Percentiles rank a stretch among this genome's conserved stretches.
Conservation (phyloP, 1,140 invertebrate genomes). For the Leptinotarsa defecta region DNA sequence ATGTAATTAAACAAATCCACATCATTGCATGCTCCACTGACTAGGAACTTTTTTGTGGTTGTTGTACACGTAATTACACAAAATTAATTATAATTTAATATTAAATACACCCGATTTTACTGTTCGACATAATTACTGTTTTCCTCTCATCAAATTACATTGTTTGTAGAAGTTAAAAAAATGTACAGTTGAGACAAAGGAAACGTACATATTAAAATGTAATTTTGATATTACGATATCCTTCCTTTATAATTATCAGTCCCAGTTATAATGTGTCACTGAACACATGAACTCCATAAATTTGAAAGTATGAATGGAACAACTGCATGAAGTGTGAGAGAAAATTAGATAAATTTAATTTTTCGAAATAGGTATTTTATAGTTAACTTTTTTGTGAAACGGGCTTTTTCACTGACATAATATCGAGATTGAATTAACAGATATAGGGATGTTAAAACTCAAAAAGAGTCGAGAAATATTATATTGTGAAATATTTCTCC, state of each 20-base stretch:
- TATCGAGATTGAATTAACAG: too few relatives aligned
- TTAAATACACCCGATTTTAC: constrained; percentile 32
- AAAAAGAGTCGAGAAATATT: too few relatives aligned
- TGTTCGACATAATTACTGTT: constrained; percentile 31
- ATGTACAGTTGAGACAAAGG: constrained; percentile 24
- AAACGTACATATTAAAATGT: constrained; percentile 27
- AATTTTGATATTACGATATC: constrained; percentile 18
- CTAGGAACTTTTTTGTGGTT: constrained; percentile 31
- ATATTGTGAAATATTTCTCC: too few relatives aligned
- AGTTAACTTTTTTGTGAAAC: too few relatives aligned
- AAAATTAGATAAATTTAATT: too few relatives aligned
- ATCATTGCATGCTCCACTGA: constrained; percentile 31
- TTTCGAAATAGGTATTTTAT: too few relatives aligned
- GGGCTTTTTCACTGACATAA: too few relatives aligned
- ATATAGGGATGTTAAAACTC: too few relatives aligned
- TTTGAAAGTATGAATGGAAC: neutral
- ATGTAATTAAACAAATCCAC: constrained; percentile 33
- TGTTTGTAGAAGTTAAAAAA: constrained; percentile 28
- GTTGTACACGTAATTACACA: constrained; percentile 31
- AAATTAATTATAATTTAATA: constrained; percentile 36
- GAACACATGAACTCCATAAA: neutral
- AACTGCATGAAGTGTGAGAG: neutral
- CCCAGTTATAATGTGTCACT: neutral
- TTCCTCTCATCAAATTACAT: constrained; percentile 33
- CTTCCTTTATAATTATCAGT: constrained; percentile 1